Conservation (phyloP, 2,797 vertebrate genomes). For the Enteromius treurensis region DNA sequence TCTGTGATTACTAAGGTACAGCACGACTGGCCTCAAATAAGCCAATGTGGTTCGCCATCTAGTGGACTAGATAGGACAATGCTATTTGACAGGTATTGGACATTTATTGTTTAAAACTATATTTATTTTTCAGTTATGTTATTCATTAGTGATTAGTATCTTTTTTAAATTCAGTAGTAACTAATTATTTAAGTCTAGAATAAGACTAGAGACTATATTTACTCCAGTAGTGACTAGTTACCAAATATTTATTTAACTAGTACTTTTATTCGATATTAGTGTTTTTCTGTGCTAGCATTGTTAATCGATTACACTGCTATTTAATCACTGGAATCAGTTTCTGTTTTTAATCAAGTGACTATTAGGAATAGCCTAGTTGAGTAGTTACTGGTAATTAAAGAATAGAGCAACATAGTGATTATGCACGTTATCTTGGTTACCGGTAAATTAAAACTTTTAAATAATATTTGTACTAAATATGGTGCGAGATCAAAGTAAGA, state of each 20-base stretch:
- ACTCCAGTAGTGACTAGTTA: neutral
- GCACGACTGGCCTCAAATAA: neutral
- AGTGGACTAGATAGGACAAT: slow-evolving; percentile 9
- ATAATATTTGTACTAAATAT: neutral
- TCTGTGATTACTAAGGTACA: neutral
- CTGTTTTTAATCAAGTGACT: neutral
- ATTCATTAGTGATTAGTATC: neutral
- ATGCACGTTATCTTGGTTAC: neutral
- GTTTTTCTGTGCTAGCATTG: neutral
- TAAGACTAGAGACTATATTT: neutral
- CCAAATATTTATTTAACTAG: neutral
- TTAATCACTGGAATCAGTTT: neutral
- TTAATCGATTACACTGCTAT: neutral
- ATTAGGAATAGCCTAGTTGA: neutral
- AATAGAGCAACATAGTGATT: neutral
- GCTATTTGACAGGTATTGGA: neutral
- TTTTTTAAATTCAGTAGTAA: neutral
- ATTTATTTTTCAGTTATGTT: neutral
- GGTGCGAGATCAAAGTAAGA: neutral
- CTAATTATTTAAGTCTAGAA: neutral
- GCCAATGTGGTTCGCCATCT: slow-evolving; percentile 23
- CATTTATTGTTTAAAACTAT: neutral
- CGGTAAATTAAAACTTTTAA: neutral
- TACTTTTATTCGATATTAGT: neutral
- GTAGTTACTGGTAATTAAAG: neutral